Evolutionary conservation across 2,797 vertebrate species (phyloP).

Genomic region (Gephyroberyx darwinii): DNA sequence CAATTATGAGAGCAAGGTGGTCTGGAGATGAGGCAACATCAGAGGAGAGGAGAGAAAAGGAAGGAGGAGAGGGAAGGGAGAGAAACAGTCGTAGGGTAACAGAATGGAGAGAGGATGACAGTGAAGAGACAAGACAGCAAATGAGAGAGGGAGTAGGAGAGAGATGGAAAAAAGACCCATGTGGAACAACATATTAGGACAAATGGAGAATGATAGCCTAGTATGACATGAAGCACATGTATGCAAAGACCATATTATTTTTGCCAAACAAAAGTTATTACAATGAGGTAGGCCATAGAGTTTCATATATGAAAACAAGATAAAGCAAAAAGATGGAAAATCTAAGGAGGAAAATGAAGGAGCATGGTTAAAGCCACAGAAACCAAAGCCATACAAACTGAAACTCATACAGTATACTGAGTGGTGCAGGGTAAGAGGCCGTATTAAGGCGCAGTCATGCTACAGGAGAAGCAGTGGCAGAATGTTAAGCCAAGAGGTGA

Average conservation of each 20-base stretch:
- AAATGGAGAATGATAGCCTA: slow-evolving; percentile 63
- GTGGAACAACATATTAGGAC: slow-evolving; percentile 60
- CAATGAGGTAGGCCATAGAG: slow-evolving; percentile 19
- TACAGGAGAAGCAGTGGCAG: slow-evolving; percentile 6
- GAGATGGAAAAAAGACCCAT: slow-evolving; percentile 56
- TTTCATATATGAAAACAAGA: slow-evolving; percentile 25
- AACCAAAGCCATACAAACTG: neutral
- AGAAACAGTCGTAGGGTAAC: neutral
- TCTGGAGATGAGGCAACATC: slow-evolving; percentile 81
- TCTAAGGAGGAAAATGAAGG: neutral
- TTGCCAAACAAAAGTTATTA: slow-evolving; percentile 17
- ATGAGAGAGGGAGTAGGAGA: slow-evolving; percentile 24
- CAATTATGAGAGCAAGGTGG: slow-evolving; percentile 85
- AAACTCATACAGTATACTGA: neutral
- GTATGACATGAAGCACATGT: slow-evolving; percentile 39
- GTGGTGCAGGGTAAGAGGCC: neutral
- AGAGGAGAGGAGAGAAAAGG: slow-evolving; percentile 26
- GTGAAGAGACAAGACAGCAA: slow-evolving; percentile 5
- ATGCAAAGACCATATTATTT: slow-evolving; percentile 14
- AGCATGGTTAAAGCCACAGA: slow-evolving; percentile 6
- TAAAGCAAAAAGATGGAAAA: neutral
- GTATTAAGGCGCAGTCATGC: neutral
- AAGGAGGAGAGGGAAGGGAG: slow-evolving; percentile 12
- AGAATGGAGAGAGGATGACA: slow-evolving; percentile 19
- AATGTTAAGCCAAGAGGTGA: slow-evolving; percentile 8